Conservation (phyloP, 92 coral and sea anemone genomes). For the Zoanthus gigantus region DNA sequence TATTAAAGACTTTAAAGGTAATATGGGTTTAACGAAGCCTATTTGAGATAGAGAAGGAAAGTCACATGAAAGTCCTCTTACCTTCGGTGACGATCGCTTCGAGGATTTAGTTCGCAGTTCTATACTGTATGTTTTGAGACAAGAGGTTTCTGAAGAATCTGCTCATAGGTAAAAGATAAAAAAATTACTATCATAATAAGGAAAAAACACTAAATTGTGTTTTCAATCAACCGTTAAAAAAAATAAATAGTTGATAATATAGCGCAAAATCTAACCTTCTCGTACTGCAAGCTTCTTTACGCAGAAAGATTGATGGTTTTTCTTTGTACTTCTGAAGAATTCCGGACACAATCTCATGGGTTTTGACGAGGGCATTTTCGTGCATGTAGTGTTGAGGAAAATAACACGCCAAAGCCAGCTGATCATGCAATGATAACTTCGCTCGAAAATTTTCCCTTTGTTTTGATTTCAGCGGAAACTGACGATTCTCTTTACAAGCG, state of each 20-base stretch:
- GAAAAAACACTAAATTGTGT: background rate
- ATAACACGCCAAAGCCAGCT: conserved; percentile 75
- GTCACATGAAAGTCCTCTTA: background rate
- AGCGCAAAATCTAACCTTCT: conserved; percentile 42
- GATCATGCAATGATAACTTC: conserved; percentile 69
- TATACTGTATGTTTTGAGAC: background rate
- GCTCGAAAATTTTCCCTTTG: conserved; percentile 59
- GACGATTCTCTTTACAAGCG: conserved; percentile 61
- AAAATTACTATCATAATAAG: background rate
- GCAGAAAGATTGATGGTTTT: background rate
- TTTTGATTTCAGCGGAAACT: conserved; percentile 76
- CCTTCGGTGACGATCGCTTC: conserved; percentile 18
- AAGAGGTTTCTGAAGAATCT: background rate
- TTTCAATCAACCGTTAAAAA: conserved; percentile 42
- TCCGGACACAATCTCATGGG: conserved; percentile 83
- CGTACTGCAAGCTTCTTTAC: conserved; percentile 3
- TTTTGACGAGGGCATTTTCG: conserved; percentile 82
- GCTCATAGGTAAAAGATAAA: background rate
- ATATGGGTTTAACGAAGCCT: background rate
- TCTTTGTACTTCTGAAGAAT: conserved; percentile 78
- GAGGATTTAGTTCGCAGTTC: conserved; percentile 17
- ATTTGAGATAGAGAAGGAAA: background rate
- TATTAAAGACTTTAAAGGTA: background rate
- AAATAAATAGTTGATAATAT: background rate
- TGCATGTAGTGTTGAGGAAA: conserved; percentile 41